A percentile compares a stretch with the other conserved stretches of the same genome.
These are phyloP conservation scores for Scotopteryx bipunctaria DNA, from an alignment of 2,888 invertebrate genomes.

Conservation along the genomic window DNA sequence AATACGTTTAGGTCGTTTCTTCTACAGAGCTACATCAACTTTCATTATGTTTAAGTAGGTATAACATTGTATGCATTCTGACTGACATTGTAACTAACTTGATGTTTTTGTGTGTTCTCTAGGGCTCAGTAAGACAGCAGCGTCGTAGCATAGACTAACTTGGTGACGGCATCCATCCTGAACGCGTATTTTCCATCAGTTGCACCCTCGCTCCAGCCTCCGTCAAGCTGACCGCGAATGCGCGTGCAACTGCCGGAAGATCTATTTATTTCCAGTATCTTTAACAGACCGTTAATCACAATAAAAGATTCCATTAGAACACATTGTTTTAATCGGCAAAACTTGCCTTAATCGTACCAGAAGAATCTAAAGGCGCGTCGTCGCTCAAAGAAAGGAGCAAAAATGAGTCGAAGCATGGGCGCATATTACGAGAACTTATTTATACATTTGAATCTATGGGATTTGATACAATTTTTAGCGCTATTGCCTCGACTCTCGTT, in stretches of 20 bases:
- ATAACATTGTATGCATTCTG: background rate
- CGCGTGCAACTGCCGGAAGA: slow-evolving; percentile 81
- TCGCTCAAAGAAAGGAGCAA: too few species aligned
- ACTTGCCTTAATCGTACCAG: too few species aligned
- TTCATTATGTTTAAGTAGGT: too few species aligned
- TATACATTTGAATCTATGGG: too few species aligned
- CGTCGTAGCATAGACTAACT: slow-evolving; percentile 58
- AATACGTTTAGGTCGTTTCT: too few species aligned
- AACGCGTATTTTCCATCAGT: slow-evolving; percentile 77
- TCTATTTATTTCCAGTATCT: slow-evolving; percentile 64
- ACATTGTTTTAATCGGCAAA: too few species aligned
- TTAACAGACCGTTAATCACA: slow-evolving; percentile 7
- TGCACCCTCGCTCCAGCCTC: slow-evolving; percentile 55
- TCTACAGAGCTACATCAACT: background rate
- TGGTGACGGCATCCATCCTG: slow-evolving; percentile 73
- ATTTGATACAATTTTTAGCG: too few species aligned
- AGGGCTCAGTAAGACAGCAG: slow-evolving; percentile 58
- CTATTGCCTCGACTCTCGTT: too few species aligned
- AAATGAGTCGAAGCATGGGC: too few species aligned
- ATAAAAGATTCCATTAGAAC: slow-evolving; percentile 21
- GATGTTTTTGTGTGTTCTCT: slow-evolving; percentile 47
- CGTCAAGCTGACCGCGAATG: slow-evolving; percentile 36
- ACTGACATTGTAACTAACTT: slow-evolving; percentile 25
- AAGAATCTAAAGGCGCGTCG: too few species aligned
- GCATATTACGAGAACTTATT: too few species aligned